phyloP scores from a whole-genome alignment of 2,888 invertebrate species.

The Scaptomyza caliginosa region DNA sequence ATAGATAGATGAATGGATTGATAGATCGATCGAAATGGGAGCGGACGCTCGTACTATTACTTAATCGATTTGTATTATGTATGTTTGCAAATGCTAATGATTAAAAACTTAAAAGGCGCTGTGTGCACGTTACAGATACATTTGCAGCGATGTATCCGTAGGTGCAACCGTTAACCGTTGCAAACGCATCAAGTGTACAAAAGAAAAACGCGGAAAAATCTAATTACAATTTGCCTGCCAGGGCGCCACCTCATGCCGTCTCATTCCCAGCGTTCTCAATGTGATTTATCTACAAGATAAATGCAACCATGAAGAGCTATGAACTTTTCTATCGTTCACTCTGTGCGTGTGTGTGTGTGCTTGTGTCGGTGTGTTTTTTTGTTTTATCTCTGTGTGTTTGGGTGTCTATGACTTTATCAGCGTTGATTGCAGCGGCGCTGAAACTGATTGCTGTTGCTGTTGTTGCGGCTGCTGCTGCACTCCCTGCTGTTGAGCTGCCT shows the following conservation, averaged over 20 bases:
- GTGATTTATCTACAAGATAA: conserved; percentile 80
- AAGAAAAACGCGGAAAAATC: conserved; percentile 46
- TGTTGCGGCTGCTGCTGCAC: conserved; percentile 48
- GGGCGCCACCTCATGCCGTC: conserved; percentile 11
- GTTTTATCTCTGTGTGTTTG: conserved; percentile 12
- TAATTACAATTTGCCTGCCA: conserved; percentile 70
- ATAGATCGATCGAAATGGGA: conserved; percentile 27
- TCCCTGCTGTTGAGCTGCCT: conserved; percentile 62
- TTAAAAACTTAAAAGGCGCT: conserved; percentile 49
- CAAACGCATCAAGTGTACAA: conserved; percentile 51
- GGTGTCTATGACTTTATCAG: conserved; percentile 60
- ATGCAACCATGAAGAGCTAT: conserved; percentile 60
- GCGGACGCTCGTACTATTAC: conserved; percentile 37
- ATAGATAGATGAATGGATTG: background rate
- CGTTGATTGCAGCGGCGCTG: conserved; percentile 44
- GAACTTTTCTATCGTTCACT: conserved; percentile 30
- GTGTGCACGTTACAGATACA: conserved; percentile 70
- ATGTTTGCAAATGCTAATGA: conserved; percentile 68
- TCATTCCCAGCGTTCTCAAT: conserved; percentile 13
- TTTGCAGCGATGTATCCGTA: conserved; percentile 63
- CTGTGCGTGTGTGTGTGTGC: conserved; percentile 23
- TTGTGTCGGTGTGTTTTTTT: conserved; percentile 36
- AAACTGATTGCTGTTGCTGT: conserved; percentile 43
- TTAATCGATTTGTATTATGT: conserved; percentile 68
- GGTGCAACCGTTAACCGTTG: conserved; percentile 73